Percentiles rank a stretch among this genome's conserved stretches.
These are phyloP conservation scores for Ranitomeya variabilis DNA, from an alignment of 2,113 vertebrate species.

Conservation along the genomic window DNA sequence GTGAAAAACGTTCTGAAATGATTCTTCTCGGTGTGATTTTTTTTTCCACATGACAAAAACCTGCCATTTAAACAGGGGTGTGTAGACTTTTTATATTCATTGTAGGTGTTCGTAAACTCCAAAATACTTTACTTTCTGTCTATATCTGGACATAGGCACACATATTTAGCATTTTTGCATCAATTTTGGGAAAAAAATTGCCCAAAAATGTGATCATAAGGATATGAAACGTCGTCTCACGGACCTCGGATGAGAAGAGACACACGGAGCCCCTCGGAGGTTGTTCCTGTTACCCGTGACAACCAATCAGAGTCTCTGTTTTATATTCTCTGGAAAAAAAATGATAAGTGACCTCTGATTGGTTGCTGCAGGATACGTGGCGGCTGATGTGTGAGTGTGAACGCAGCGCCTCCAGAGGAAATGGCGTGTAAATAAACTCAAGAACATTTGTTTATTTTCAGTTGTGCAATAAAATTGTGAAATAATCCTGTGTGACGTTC, in stretches of 20 bases:
- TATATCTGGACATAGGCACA: not conserved
- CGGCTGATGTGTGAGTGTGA: not conserved
- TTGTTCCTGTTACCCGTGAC: not conserved
- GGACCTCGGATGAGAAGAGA: constrained; percentile 14
- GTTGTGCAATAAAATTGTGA: constrained; percentile 57
- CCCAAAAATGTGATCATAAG: too few species aligned
- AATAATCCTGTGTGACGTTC: constrained; percentile 2
- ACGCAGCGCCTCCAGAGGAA: not conserved
- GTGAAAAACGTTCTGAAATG: too few species aligned
- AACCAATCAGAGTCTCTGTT: not conserved
- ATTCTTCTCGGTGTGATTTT: too few species aligned
- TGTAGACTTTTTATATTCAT: too few species aligned
- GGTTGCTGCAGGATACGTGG: not conserved
- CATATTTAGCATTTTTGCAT: too few species aligned
- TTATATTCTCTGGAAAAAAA: not conserved
- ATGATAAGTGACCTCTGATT: not conserved
- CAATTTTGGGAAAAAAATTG: too few species aligned
- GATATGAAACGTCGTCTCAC: not conserved
- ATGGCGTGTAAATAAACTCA: constrained; percentile 43
- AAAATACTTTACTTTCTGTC: not conserved
- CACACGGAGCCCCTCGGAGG: not conserved
- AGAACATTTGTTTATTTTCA: constrained; percentile 53
- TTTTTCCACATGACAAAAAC: too few species aligned
- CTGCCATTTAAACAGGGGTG: too few species aligned
- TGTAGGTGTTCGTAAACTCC: not conserved